Evolutionary conservation across 2,113 vertebrate species (phyloP), one percentile per base, ranked within the genome.

Genomic region (Triplophysa rosa): DNA sequence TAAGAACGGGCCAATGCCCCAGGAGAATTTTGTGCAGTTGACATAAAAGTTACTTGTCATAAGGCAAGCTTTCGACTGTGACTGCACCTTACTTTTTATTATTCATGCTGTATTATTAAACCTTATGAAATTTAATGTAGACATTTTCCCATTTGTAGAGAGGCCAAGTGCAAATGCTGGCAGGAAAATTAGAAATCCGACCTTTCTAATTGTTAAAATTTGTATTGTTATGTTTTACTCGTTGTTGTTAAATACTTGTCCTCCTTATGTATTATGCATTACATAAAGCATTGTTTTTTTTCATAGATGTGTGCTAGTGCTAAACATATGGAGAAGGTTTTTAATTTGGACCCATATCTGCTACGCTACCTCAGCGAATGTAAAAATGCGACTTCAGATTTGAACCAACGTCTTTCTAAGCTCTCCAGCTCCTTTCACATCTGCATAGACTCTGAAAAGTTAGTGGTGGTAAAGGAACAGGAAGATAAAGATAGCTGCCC

Each of bases 311-410:
- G 78, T 70, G 3, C 37, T 16, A 82, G 63, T 21, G 10, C 24
- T 24, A 85, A 77, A 80, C 0, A 8, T 54, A 64, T 84, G 8
- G 83, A 89, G 82, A 90, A 84, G 70, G 82, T 42, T 26, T 83
- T 84, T 40, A 63, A 42, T 2, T 0, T 80, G 0, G 85, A 90
- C 0, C 16, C 75, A 9, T 87, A 84, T 76, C 85, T 91, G 24
- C 37, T 91, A 29, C 72, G 23, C 10, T 92, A 82, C 67, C 68
- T 92, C 59, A 85, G 54, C 67, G 89, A 90, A 54, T 84, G 69
- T 66, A 21, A 33, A 1, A 86, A 79, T 29, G 83, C 81, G 19
- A 4, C 24, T 23, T 72, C 65, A 79, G 1, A 75, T 2, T 37
- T 91, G 2, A 33, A 84, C 2, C 84, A 86, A 47, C 73, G 80